phyloP scores from a whole-genome alignment of 30 jellyfish, hydroid and myxozoan species.

The Chrysaora quinquecirrha region DNA sequence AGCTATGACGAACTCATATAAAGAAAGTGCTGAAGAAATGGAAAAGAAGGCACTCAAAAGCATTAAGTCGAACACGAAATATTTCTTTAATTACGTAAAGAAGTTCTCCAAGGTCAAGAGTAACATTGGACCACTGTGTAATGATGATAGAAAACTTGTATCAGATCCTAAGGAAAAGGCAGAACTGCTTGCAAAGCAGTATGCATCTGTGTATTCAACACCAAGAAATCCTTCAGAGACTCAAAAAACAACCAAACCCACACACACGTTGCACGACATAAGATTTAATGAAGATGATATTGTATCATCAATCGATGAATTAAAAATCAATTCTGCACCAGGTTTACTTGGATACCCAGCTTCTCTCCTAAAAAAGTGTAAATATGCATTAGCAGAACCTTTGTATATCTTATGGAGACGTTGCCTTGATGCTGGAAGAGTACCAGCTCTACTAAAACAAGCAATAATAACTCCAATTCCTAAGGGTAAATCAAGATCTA shows the following conservation, averaged over 20 bases:
- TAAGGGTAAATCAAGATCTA: neutral
- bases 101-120: too few relatives aligned
- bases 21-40: neutral
- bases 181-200: too few relatives aligned
- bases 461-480: conserved; percentile 13
- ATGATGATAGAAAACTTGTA: too few relatives aligned
- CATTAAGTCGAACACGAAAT: neutral
- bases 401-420: conserved; percentile 5
- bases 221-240: too few relatives aligned
- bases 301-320: neutral
- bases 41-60: neutral
- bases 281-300: neutral
- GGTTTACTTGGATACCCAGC: conserved; percentile 30
- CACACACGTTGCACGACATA: too few relatives aligned
- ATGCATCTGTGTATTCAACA: too few relatives aligned
- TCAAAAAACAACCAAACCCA: too few relatives aligned
- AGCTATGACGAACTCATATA: neutral
- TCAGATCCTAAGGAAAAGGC: too few relatives aligned
- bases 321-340: neutral
- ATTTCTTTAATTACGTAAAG: neutral
- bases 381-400: neutral
- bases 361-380: conserved; percentile 2
- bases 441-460: neutral
- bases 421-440: neutral
- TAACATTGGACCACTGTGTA: too few relatives aligned